Evolutionary conservation across 2,888 invertebrate species (phyloP).

Genomic region (Athrips mouffetella): DNA sequence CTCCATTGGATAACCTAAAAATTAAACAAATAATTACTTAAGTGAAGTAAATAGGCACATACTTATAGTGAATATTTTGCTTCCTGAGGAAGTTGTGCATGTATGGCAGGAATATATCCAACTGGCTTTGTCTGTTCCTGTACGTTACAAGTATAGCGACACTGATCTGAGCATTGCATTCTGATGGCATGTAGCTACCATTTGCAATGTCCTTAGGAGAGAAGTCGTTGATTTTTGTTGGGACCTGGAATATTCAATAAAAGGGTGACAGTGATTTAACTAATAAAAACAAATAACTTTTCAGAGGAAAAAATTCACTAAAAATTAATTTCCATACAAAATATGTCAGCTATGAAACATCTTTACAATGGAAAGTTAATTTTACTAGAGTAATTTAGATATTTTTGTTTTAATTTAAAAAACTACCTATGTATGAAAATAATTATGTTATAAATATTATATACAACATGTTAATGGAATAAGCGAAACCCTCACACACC

Average conservation of each 20-base stretch:
- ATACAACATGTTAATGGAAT: too few relatives aligned
- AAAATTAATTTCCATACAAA: background rate
- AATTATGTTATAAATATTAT: too few relatives aligned
- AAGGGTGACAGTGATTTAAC: too few relatives aligned
- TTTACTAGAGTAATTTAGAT: too few relatives aligned
- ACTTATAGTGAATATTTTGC: slow-evolving; percentile 89
- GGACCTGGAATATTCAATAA: slow-evolving; percentile 34
- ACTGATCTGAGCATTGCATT: slow-evolving; percentile 62
- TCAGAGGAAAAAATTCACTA: background rate
- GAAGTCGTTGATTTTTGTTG: slow-evolving; percentile 39
- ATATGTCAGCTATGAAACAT: background rate
- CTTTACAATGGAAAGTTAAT: too few relatives aligned
- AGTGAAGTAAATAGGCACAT: slow-evolving; percentile 46
- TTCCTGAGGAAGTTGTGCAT: slow-evolving; percentile 91
- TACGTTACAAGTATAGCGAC: slow-evolving; percentile 89
- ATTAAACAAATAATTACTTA: background rate
- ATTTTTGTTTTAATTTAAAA: too few relatives aligned
- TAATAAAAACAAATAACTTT: too few relatives aligned
- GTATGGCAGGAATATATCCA: slow-evolving; percentile 87
- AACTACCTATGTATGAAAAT: too few relatives aligned
- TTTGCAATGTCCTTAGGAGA: slow-evolving; percentile 28
- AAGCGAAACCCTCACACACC: too few relatives aligned
- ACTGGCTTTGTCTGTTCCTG: slow-evolving; percentile 85
- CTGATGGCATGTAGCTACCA: slow-evolving; percentile 36
- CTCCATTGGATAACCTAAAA: background rate